Conservation (phyloP, 1,140 invertebrate genomes). For the Kradibia gibbosae region DNA sequence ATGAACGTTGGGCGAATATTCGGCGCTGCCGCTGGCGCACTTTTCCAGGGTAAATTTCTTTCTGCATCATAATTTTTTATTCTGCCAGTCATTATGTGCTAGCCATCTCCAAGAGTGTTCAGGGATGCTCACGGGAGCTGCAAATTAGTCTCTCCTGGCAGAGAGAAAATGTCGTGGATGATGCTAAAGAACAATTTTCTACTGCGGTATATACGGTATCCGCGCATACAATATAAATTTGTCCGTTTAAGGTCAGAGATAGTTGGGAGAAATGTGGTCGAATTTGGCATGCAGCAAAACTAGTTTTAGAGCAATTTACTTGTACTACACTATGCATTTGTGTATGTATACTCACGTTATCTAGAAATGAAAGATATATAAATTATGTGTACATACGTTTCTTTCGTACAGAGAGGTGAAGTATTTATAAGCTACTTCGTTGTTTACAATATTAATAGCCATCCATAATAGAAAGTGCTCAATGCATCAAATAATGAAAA, state of each 20-base stretch:
- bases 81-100: background rate
- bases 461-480: background rate
- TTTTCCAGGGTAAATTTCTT: slow-evolving; percentile 64
- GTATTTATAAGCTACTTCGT: background rate
- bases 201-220: background rate
- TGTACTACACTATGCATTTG: too few species aligned
- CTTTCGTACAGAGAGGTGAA: background rate
- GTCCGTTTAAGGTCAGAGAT: background rate
- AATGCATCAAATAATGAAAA: background rate
- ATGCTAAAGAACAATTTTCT: background rate
- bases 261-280: background rate
- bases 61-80: background rate
- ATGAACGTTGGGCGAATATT: slow-evolving; percentile 65
- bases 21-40: slow-evolving; percentile 61
- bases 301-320: background rate
- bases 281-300: background rate
- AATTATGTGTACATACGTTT: background rate
- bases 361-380: background rate
- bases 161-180: background rate
- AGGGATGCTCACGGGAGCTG: background rate
- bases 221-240: background rate
- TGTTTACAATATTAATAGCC: background rate
- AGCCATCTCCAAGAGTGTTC: background rate
- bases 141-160: background rate
- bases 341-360: background rate